Evolutionary conservation across 2,888 invertebrate genomes (phyloP).

Genomic region (Idaea straminata): DNA sequence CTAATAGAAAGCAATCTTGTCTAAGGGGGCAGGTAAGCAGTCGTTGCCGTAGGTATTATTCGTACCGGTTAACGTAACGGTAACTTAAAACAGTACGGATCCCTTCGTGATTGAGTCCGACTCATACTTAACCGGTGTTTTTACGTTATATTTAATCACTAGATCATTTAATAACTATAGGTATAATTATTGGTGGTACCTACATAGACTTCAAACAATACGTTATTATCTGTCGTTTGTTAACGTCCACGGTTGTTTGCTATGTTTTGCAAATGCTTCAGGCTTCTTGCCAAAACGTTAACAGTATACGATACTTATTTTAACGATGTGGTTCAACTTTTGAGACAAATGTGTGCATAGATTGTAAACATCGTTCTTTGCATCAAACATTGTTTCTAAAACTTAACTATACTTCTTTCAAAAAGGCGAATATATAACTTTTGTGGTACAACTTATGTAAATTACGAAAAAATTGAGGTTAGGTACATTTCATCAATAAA

Average conservation of each 20-base stretch:
- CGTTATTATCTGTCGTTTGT: constrained; percentile 48
- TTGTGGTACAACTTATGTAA: neutral
- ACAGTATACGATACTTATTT: constrained; percentile 43
- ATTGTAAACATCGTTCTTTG: constrained; percentile 10
- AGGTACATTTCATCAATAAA: neutral
- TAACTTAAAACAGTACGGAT: too few relatives aligned
- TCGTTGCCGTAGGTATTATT: too few relatives aligned
- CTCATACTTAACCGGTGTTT: too few relatives aligned
- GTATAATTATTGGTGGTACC: constrained; percentile 30
- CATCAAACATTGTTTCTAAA: too few relatives aligned
- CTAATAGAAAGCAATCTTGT: too few relatives aligned
- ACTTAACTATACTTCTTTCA: too few relatives aligned
- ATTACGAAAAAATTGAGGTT: too few relatives aligned
- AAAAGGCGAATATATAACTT: too few relatives aligned
- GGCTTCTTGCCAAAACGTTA: constrained; percentile 54
- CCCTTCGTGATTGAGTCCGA: too few relatives aligned
- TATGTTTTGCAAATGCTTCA: constrained; percentile 49
- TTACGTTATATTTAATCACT: too few relatives aligned
- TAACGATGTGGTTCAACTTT: constrained; percentile 33
- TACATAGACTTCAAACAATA: constrained; percentile 33
- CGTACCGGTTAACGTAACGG: too few relatives aligned
- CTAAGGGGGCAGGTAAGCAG: too few relatives aligned
- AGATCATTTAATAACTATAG: constrained; percentile 5
- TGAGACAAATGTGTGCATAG: constrained; percentile 35
- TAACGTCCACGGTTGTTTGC: constrained; percentile 51